Conservation (phyloP, 1,140 invertebrate genomes). For the Apis dorsata region DNA sequence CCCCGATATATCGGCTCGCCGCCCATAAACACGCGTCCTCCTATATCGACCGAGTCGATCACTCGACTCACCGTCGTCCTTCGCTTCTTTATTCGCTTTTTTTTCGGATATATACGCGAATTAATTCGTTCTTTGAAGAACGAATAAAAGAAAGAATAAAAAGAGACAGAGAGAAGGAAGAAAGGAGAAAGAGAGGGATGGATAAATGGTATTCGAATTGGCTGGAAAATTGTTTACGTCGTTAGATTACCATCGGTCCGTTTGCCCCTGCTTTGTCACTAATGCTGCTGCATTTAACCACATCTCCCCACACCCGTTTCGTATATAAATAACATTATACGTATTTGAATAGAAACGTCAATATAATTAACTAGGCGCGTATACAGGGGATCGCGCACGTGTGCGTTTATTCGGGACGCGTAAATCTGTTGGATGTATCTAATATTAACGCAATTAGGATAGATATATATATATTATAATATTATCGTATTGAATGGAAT, state of each 20-base stretch:
- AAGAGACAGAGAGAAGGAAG: neutral
- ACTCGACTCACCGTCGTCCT: too few species aligned
- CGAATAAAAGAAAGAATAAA: too few species aligned
- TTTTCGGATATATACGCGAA: too few species aligned
- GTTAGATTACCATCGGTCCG: neutral
- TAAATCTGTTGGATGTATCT: neutral
- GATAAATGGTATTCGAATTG: neutral
- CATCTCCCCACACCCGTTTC: neutral
- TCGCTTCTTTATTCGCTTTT: too few species aligned
- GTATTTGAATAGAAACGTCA: constrained; percentile 13
- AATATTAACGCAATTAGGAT: constrained; percentile 4
- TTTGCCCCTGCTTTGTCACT: too few species aligned
- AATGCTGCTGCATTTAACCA: neutral
- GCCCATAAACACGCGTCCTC: neutral
- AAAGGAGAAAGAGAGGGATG: neutral
- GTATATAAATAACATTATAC: too few species aligned
- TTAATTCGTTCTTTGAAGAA: neutral
- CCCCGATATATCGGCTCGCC: neutral
- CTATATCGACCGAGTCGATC: constrained; percentile 36
- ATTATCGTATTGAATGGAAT: too few species aligned
- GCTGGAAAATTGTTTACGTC: neutral
- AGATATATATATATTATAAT: too few species aligned
- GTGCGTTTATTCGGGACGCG: neutral
- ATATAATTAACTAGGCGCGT: neutral
- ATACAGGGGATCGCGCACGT: neutral